These are phyloP conservation scores for Zaprionus camerounensis DNA, from an alignment of 1,140 invertebrate species.

Conservation along the genomic window DNA sequence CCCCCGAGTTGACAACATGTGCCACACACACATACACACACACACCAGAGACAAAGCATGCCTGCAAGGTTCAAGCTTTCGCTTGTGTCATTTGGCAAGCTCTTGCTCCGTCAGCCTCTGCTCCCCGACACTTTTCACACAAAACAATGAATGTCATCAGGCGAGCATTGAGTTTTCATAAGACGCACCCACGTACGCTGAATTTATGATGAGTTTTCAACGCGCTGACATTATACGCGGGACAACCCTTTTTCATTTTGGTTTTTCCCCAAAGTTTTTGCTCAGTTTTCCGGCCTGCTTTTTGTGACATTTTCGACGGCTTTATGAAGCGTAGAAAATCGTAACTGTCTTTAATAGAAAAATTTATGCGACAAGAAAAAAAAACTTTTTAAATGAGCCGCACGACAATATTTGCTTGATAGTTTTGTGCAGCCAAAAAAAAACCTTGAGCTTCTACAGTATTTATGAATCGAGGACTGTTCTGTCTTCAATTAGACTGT, in stretches of 20 bases:
- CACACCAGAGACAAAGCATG: conserved; percentile 15
- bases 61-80: background rate
- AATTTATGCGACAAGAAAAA: conserved; percentile 51
- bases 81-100: conserved; percentile 59
- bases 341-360: conserved; percentile 54
- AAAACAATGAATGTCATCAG: conserved; percentile 82
- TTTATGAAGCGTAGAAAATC: conserved; percentile 67
- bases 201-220: conserved; percentile 73
- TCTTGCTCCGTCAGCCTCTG: background rate
- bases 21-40: background rate
- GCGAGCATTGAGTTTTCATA: conserved; percentile 76
- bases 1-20: conserved; percentile 24
- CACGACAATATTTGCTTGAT: conserved; percentile 19
- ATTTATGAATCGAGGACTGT: conserved; percentile 24
- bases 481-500: too few relatives aligned
- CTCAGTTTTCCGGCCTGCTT: background rate
- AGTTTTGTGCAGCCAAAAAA: background rate
- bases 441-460: conserved; percentile 10
- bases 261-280: background rate
- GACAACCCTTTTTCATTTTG: conserved; percentile 24
- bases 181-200: conserved; percentile 67
- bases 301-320: conserved; percentile 20
- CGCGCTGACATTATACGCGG: conserved; percentile 20
- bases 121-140: conserved; percentile 43
- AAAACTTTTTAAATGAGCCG: conserved; percentile 44